Evolutionary conservation across 2,797 vertebrate genomes (phyloP).

Genomic region (Clarias platycephalus): DNA sequence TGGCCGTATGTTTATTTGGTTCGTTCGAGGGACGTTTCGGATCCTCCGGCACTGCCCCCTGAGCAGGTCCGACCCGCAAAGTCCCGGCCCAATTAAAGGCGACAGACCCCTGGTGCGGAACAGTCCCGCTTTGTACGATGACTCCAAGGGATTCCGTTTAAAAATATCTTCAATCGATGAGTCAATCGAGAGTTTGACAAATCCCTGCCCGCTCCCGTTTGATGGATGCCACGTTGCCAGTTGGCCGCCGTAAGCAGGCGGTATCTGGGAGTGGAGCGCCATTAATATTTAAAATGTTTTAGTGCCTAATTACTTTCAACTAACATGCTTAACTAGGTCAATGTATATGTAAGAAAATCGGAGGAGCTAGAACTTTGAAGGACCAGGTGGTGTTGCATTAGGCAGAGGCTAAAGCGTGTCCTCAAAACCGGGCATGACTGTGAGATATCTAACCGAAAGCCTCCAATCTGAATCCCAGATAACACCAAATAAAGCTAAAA

Average conservation of each 20-base stretch:
- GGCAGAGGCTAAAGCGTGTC: conserved; percentile 58
- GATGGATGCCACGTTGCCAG: conserved; percentile 80
- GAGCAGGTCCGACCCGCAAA: conserved; percentile 76
- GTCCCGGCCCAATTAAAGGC: conserved; percentile 81
- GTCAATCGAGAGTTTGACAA: conserved; percentile 79
- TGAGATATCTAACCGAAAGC: background rate
- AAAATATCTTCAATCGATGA: conserved; percentile 88
- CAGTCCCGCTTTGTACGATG: conserved; percentile 75
- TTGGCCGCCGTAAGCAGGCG: conserved; percentile 78
- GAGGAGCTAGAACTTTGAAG: conserved; percentile 4
- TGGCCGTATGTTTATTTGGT: conserved; percentile 54
- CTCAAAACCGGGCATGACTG: conserved; percentile 34
- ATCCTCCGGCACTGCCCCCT: conserved; percentile 64
- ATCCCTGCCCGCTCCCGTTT: conserved; percentile 74
- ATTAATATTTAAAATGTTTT: conserved; percentile 87
- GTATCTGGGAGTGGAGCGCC: conserved; percentile 77
- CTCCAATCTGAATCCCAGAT: background rate
- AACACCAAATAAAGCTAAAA: conserved; percentile 10
- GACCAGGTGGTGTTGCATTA: conserved; percentile 42
- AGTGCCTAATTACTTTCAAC: conserved; percentile 81
- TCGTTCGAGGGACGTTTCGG: conserved; percentile 63
- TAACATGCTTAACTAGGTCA: conserved; percentile 82
- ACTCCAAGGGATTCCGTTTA: conserved; percentile 83
- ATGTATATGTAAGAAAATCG: conserved; percentile 75
- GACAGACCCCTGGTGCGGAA: conserved; percentile 74